phyloP scores from a whole-genome alignment of 1,140 invertebrate genomes.

The Contarinia nasturtii region DNA sequence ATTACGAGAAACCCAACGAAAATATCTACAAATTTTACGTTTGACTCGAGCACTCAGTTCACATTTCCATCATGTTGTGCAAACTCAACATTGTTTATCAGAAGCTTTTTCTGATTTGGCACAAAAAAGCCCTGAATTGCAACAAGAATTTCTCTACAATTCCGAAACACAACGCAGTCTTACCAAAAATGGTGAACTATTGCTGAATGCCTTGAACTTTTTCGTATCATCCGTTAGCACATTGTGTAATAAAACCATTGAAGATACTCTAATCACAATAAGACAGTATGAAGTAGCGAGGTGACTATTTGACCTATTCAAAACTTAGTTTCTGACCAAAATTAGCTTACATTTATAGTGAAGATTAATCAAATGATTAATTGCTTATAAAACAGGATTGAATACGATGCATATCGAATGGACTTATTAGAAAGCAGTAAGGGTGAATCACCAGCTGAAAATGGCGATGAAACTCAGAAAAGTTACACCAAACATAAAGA shows the following conservation, averaged over 20 bases:
- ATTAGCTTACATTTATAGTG: not conserved
- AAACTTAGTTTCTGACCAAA: not conserved
- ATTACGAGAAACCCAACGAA: constrained; percentile 81
- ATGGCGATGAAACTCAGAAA: constrained; percentile 57
- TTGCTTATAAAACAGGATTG: constrained; percentile 48
- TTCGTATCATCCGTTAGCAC: constrained; percentile 92
- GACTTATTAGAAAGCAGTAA: constrained; percentile 56
- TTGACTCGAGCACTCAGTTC: constrained; percentile 65
- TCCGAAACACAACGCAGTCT: constrained; percentile 85
- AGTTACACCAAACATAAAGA: constrained; percentile 70
- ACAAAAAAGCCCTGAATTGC: constrained; percentile 85
- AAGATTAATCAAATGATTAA: not conserved
- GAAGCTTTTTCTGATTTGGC: constrained; percentile 80
- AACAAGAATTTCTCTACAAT: constrained; percentile 89
- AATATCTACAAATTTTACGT: constrained; percentile 75
- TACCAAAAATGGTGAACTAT: constrained; percentile 82
- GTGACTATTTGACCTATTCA: constrained; percentile 24
- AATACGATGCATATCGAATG: constrained; percentile 91
- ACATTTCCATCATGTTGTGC: constrained; percentile 77
- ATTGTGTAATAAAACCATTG: constrained; percentile 89
- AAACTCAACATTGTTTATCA: constrained; percentile 40
- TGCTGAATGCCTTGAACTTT: constrained; percentile 83
- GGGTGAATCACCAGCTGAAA: constrained; percentile 37
- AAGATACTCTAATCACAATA: constrained; percentile 85
- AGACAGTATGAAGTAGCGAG: constrained; percentile 81